Conservation (phyloP, 2,113 vertebrate genomes). For the Lagopus leucura region DNA sequence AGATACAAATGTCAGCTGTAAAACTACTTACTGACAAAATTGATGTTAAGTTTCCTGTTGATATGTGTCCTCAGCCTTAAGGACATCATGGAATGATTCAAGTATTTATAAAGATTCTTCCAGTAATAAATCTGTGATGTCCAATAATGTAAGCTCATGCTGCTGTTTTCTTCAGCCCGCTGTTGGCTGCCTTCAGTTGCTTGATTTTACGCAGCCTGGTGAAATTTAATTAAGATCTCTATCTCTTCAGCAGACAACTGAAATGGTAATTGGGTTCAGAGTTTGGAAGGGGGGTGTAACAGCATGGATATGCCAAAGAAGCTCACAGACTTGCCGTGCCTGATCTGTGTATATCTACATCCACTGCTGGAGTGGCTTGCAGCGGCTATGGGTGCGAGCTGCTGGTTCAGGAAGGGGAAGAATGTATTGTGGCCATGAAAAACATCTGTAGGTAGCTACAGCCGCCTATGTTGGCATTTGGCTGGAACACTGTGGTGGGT, state of each 20-base stretch:
- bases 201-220: neutral
- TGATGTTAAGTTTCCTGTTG: fast-evolving
- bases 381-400: neutral
- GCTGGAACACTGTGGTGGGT: neutral
- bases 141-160: neutral
- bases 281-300: neutral
- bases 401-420: neutral
- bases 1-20: neutral
- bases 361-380: neutral
- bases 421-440: neutral
- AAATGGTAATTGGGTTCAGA: neutral
- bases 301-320: neutral
- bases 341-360: neutral
- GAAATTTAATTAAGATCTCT: neutral
- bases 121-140: neutral
- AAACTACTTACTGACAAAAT: neutral
- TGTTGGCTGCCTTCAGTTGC: neutral
- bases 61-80: neutral
- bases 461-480: neutral
- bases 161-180: neutral
- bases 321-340: neutral
- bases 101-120: neutral
- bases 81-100: neutral
- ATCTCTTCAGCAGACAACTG: neutral
- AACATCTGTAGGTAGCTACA: neutral